These are phyloP conservation scores for Neopipo cinnamomea DNA, from an alignment of 2,113 vertebrate genomes.

Conservation along the genomic window DNA sequence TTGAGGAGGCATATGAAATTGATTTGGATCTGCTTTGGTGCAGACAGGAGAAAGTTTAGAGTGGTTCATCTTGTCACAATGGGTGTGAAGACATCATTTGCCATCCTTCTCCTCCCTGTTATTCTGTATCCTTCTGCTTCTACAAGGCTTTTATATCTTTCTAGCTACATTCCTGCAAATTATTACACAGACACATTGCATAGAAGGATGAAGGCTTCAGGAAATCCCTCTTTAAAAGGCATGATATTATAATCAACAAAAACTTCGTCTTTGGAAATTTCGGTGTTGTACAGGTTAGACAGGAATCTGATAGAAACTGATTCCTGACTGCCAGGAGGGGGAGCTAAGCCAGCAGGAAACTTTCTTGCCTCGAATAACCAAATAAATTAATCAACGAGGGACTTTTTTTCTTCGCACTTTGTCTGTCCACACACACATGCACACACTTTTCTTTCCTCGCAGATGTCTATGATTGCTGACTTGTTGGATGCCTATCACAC, in stretches of 20 bases:
- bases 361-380: not conserved
- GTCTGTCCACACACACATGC: not conserved
- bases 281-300: not conserved
- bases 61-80: not conserved
- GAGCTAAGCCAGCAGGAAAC: constrained; percentile 10
- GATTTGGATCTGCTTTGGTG: not conserved
- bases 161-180: not conserved
- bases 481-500: not conserved
- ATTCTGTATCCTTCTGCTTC: not conserved
- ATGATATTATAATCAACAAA: not conserved
- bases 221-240: not conserved
- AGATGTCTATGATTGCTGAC: not conserved
- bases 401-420: not conserved
- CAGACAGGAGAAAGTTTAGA: not conserved
- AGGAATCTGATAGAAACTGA: not conserved
- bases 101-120: not conserved
- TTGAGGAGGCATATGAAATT: not conserved
- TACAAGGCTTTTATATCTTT: not conserved
- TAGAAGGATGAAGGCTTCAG: not conserved
- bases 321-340: constrained; percentile 27
- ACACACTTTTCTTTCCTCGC: not conserved
- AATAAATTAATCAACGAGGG: not conserved
- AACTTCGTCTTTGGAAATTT: not conserved
- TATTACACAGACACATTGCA: not conserved
- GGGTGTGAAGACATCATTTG: not conserved